phyloP scores from a whole-genome alignment of 2,888 invertebrate species.

The Sarcophaga variegata region DNA sequence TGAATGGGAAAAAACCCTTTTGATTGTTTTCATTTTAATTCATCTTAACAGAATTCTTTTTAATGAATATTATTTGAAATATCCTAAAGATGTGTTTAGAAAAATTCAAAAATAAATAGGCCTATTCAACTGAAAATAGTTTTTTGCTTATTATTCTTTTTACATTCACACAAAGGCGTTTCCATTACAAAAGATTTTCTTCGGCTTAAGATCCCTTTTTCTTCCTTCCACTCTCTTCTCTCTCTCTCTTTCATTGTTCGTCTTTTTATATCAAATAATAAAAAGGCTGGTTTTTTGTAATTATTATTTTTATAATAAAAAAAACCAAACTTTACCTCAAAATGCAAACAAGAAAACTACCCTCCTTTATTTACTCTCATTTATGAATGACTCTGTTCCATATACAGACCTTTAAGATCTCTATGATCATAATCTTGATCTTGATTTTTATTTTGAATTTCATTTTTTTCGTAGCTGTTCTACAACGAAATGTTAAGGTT shows the following conservation, averaged over 20 bases:
- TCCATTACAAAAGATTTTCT: slow-evolving; percentile 47
- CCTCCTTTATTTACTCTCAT: background rate
- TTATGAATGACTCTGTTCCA: background rate
- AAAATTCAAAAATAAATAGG: background rate
- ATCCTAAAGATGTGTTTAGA: background rate
- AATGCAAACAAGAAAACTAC: slow-evolving; percentile 27
- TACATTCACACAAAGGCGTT: slow-evolving; percentile 7
- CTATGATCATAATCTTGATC: slow-evolving; percentile 49
- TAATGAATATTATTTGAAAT: background rate
- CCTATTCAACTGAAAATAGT: background rate
- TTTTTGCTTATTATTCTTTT: background rate
- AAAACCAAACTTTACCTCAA: slow-evolving; percentile 39
- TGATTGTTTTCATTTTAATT: background rate
- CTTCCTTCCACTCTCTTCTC: background rate
- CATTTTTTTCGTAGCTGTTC: slow-evolving; percentile 7
- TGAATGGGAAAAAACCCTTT: background rate
- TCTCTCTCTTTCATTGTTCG: too few species aligned
- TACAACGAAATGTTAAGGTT: background rate
- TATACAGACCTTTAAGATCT: background rate
- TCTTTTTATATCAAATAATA: slow-evolving; percentile 14
- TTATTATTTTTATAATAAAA: slow-evolving; percentile 51
- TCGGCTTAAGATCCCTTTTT: slow-evolving; percentile 35
- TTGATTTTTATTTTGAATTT: slow-evolving; percentile 42
- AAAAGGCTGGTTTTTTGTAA: slow-evolving; percentile 46
- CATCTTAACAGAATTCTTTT: background rate